Evolutionary conservation across 2,888 invertebrate species (phyloP).

Genomic region (Ennomos quercinarius): DNA sequence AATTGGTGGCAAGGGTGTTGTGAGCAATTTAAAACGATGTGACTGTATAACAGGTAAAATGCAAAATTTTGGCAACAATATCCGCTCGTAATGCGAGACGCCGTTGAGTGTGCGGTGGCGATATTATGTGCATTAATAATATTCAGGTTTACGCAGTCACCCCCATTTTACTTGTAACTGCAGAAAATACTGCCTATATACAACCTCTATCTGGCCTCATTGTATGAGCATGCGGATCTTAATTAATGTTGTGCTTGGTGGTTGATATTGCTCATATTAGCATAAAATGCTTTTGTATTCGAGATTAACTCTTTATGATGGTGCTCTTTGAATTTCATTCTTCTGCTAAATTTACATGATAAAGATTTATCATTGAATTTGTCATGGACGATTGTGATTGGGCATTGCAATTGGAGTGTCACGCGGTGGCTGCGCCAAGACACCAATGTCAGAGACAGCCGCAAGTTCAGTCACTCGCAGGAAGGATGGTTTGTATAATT

Average conservation of each 20-base stretch:
- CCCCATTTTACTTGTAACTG: conserved; percentile 17
- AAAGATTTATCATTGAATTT: no score
- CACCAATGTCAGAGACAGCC: no score
- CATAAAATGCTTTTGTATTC: conserved; percentile 5
- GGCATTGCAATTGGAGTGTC: no score
- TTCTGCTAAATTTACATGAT: no score
- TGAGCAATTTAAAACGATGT: conserved; percentile 44
- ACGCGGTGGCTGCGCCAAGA: no score
- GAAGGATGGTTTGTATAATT: no score
- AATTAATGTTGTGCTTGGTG: conserved; percentile 11
- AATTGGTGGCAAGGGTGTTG: conserved; percentile 43
- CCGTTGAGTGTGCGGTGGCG: conserved; percentile 52
- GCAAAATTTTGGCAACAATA: conserved; percentile 61
- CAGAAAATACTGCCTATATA: conserved; percentile 7
- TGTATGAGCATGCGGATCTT: conserved; percentile 3
- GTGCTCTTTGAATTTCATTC: no score
- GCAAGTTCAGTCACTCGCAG: no score
- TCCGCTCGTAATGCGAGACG: conserved; percentile 52
- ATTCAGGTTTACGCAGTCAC: conserved; percentile 45
- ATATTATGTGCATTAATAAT: conserved; percentile 57
- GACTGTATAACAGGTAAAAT: conserved; percentile 47
- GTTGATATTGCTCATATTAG: conserved; percentile 21
- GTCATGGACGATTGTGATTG: no score
- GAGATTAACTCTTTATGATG: no score
- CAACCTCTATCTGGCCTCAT: conserved; percentile 4